A percentile compares a stretch with the other conserved stretches of the same genome.
Evolutionary conservation across 2,113 vertebrate species (phyloP).

Genomic region (Aegotheles bennettii): DNA sequence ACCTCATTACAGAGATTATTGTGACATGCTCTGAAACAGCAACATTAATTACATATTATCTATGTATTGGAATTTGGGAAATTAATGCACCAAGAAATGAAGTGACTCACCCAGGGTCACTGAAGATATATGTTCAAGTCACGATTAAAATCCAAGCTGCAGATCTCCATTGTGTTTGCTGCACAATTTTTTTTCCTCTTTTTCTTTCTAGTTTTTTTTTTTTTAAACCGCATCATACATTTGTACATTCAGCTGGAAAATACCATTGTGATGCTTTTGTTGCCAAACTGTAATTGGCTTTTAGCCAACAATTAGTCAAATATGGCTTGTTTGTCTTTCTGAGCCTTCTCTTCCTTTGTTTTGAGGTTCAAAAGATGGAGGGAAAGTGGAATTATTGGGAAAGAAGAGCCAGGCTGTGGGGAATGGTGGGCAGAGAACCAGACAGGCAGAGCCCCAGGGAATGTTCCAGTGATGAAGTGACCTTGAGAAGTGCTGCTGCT

Average conservation of each 20-base stretch:
- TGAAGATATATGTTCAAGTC: neutral
- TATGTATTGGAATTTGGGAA: neutral
- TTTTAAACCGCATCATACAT: neutral
- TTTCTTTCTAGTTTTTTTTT: neutral
- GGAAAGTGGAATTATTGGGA: neutral
- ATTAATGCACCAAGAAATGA: conserved; percentile 38
- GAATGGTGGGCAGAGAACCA: neutral
- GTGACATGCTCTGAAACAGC: conserved; percentile 22
- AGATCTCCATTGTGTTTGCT: neutral
- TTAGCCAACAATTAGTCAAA: neutral
- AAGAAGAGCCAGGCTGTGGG: neutral
- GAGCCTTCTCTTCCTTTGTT: neutral
- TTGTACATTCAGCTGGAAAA: neutral
- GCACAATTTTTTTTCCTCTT: neutral
- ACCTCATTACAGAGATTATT: neutral
- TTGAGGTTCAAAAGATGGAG: neutral
- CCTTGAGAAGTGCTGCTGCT: neutral
- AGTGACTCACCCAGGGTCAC: neutral
- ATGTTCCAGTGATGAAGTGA: neutral
- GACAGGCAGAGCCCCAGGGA: neutral
- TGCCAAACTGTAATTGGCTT: neutral
- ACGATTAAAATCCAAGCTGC: neutral
- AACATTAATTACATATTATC: conserved; percentile 5
- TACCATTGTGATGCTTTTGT: neutral
- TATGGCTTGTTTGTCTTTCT: neutral